Base-by-base conservation (phyloP, 2,797 vertebrate species). In the Hylomyscus alleni region DNA sequence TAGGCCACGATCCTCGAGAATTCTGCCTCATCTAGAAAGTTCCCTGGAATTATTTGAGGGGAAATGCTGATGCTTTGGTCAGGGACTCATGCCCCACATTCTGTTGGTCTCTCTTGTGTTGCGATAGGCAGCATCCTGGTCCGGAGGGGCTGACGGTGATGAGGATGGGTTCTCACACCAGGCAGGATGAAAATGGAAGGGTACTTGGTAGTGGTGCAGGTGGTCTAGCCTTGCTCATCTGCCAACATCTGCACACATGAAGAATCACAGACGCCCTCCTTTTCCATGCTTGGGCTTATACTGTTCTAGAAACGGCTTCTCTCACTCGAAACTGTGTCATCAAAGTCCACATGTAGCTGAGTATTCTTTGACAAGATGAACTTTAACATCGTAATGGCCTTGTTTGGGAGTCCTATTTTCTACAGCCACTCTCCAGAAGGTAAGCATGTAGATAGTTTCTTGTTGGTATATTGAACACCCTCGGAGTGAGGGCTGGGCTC, bases 291-390 rank as follows among this genome's bases (percentile, higher is more conserved):
- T 95, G 44, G 58, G 52, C 72, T 91, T 40, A 65, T 15, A 50
- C 56, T 78, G 29, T 81, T 95, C 96, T 90, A 80, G 94, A 91
- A 97, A 95, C 92, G 94, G 96, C 90, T 96, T 97, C 97, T 96
- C 92, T 89, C 92, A 95, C 86, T 97, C 96, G 97, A 92, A 96
- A 89, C 73, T 54, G 8, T 93, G 91, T 96, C 89, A 89, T 93
- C 95, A 73, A 91, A 82, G 89, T 97, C 69, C 94, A 90, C 83
- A 58, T 89, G 80, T 97, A 94, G 89, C 6, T 86, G 89, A 50
- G 29, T 75, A 52, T 90, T 94, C 78, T 83, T 93, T 89, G 69
- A 95, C 78, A 54, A 40, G 4, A 44, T 37, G 58, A 92, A 78
- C 87, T 95, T 96, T 89, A 86, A 96, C 89, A 69, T 97, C 93